Evolutionary conservation across 2,797 vertebrate genomes (phyloP).

Genomic region (Corythornis leucogaster): DNA sequence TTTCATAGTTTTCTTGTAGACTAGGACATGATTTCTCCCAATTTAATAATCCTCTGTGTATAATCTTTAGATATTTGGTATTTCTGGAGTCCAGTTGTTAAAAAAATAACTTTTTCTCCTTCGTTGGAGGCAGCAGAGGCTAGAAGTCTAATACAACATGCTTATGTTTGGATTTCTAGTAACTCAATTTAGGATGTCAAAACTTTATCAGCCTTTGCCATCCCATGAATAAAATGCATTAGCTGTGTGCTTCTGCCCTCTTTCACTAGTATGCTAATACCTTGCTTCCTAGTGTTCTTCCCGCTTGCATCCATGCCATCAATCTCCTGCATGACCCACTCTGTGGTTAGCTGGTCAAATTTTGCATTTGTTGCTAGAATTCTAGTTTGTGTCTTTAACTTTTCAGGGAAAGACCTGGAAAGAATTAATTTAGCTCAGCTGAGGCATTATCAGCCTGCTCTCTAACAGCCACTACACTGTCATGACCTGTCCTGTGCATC

Average conservation of each 20-base stretch:
- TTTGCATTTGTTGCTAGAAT: constrained; percentile 10
- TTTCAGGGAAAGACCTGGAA: not conserved
- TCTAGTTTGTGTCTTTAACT: constrained; percentile 9
- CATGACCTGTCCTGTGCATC: constrained; percentile 4
- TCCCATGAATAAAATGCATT: not conserved
- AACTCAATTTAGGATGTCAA: not conserved
- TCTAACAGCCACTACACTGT: constrained; percentile 17
- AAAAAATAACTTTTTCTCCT: not conserved
- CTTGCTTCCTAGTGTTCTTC: not conserved
- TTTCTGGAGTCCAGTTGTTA: not conserved
- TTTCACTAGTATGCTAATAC: not conserved
- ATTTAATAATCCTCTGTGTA: not conserved
- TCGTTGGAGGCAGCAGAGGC: not conserved
- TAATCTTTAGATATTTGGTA: not conserved
- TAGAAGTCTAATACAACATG: not conserved
- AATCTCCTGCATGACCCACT: not conserved
- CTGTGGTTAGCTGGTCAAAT: not conserved
- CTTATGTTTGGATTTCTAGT: not conserved
- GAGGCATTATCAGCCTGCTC: not conserved
- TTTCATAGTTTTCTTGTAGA: not conserved
- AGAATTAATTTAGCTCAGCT: constrained; percentile 39
- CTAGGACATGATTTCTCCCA: not conserved
- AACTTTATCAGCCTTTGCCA: constrained; percentile 7
- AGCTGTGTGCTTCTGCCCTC: not conserved
- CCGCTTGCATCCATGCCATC: not conserved